These are phyloP conservation scores for Hylaeus volcanicus DNA, from an alignment of 1,140 invertebrate species.

Conservation along the genomic window DNA sequence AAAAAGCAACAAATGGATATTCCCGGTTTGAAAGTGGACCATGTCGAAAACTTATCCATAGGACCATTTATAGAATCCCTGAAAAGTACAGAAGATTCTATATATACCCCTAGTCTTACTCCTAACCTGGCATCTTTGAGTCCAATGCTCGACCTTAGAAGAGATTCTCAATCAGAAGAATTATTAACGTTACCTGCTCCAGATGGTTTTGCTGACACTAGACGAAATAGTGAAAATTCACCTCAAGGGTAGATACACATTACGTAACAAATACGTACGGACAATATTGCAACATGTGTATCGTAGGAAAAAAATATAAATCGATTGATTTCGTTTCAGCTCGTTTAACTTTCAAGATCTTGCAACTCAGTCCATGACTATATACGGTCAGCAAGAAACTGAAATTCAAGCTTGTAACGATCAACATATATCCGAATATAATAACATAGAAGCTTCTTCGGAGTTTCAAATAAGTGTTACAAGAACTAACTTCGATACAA, in stretches of 20 bases:
- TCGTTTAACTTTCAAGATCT: slow-evolving; percentile 68
- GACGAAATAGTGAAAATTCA: slow-evolving; percentile 85
- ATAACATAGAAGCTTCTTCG: slow-evolving; percentile 65
- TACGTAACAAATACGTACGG: too few species aligned
- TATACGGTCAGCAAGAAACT: slow-evolving; percentile 42
- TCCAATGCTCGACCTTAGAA: slow-evolving; percentile 85
- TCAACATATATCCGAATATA: slow-evolving; percentile 61
- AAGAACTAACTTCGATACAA: slow-evolving; percentile 72
- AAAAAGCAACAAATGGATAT: slow-evolving; percentile 69
- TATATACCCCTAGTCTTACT: slow-evolving; percentile 83
- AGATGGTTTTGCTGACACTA: slow-evolving; percentile 87
- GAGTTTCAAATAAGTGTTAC: slow-evolving; percentile 73
- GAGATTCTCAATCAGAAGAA: slow-evolving; percentile 84
- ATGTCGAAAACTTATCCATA: slow-evolving; percentile 68
- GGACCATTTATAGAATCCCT: slow-evolving; percentile 75
- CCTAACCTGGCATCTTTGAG: slow-evolving; percentile 84
- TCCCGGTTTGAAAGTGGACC: slow-evolving; percentile 59
- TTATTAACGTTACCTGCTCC: slow-evolving; percentile 85
- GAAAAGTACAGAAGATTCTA: slow-evolving; percentile 81
- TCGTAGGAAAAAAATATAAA: slow-evolving; percentile 12
- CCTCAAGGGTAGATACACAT: slow-evolving; percentile 76
- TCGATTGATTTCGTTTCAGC: slow-evolving; percentile 56
- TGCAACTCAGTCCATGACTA: slow-evolving; percentile 48
- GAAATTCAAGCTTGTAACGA: slow-evolving; percentile 47
- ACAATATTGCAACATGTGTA: neutral